Evolutionary conservation across 2,888 invertebrate species (phyloP), one percentile per base, ranked within the genome.

Genomic region (Zhuqinia jingwanae): DNA sequence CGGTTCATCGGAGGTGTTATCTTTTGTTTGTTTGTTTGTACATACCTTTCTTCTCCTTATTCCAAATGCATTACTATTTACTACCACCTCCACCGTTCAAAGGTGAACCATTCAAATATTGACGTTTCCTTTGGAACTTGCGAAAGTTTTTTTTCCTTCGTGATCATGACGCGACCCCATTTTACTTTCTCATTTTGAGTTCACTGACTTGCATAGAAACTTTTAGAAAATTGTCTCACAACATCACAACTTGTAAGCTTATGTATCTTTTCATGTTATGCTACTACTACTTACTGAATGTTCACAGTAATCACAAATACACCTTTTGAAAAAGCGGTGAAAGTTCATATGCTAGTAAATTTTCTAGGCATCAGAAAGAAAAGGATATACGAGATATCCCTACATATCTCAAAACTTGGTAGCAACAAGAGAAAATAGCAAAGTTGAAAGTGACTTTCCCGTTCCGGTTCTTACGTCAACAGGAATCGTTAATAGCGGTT

Each of bases 351-450:
- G n/a, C n/a, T n/a, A n/a, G n/a, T n/a, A n/a, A n/a, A n/a, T n/a
- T n/a, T n/a, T n/a, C n/a, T n/a, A n/a, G n/a, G n/a, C n/a, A n/a
- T n/a, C n/a, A n/a, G n/a, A n/a, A n/a, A n/a, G n/a, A n/a, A n/a
- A n/a, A n/a, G n/a, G n/a, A n/a, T n/a, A n/a, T n/a, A n/a, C n/a
- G n/a, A n/a, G n/a, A n/a, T 20, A 20, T 56, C 56, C 56, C 56
- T 10, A 17, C 6, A n/a, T 36, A 8, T 30, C 17, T n/a, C 27
- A 65, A 42, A 65, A 65, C 36, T 42, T 65, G 25, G 58, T 25
- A 27, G 27, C n/a, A n/a, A n/a, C n/a, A n/a, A n/a, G n/a, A n/a
- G n/a, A n/a, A 68, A 68, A 58, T 68, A 42, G 68, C 68, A 68
- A 68, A 68, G 68, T 42, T 42, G 68, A 68, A 65, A 60, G 36